Evolutionary conservation across 2,888 invertebrate genomes (phyloP).

Genomic region (Synanthedon andrenaeformis): DNA sequence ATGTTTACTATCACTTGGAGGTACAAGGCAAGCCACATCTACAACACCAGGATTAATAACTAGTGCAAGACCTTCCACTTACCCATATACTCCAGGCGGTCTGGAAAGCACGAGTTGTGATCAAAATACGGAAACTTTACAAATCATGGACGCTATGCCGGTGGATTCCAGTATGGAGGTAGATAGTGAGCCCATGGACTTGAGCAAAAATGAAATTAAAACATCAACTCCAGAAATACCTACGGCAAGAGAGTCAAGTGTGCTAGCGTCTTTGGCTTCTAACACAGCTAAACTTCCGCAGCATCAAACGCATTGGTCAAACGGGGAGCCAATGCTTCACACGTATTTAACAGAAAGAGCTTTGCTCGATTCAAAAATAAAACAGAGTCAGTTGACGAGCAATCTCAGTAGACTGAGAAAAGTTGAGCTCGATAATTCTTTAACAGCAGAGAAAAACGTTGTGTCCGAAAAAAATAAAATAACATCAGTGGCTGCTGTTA

Average conservation of each 20-base stretch:
- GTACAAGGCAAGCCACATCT: slow-evolving; percentile 62
- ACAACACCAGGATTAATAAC: slow-evolving; percentile 69
- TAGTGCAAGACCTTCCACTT: slow-evolving; percentile 75
- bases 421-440: slow-evolving; percentile 39
- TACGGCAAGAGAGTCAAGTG: slow-evolving; percentile 73
- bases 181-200: slow-evolving; percentile 69
- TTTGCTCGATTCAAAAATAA: slow-evolving; percentile 77
- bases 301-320: slow-evolving; percentile 65
- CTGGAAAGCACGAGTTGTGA: slow-evolving; percentile 33
- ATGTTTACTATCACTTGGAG: slow-evolving; percentile 81
- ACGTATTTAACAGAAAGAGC: slow-evolving; percentile 81
- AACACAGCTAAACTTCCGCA: slow-evolving; percentile 73
- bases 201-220: slow-evolving; percentile 56
- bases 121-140: slow-evolving; percentile 34
- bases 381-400: slow-evolving; percentile 72
- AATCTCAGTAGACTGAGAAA: slow-evolving; percentile 46
- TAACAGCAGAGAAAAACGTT: slow-evolving; percentile 22
- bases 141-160: slow-evolving; percentile 19
- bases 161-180: slow-evolving; percentile 39
- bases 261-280: slow-evolving; percentile 73
- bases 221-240: slow-evolving; percentile 62
- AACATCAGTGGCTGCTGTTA: slow-evolving; percentile 13
- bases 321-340: slow-evolving; percentile 76
- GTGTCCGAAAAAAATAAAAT: slow-evolving; percentile 20
- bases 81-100: slow-evolving; percentile 71